A percentile compares a stretch with the other conserved stretches of the same genome.
Conservation (phyloP, 2,797 vertebrate genomes). For the Leptoclinus maculatus region DNA sequence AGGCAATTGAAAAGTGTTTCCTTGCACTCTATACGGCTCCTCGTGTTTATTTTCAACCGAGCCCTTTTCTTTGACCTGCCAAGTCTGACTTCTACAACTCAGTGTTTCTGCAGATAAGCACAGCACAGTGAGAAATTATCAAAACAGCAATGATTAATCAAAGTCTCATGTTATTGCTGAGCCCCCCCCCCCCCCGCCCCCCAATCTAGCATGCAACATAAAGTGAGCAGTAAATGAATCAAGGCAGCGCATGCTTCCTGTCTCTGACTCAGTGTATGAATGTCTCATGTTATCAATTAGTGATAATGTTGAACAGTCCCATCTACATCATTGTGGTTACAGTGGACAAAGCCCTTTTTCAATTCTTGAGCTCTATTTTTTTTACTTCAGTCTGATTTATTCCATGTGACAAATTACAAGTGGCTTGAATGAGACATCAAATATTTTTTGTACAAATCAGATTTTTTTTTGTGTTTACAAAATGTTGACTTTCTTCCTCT, state of each 20-base stretch:
- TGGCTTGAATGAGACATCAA: conserved; percentile 2
- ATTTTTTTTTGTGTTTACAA: conserved; percentile 15
- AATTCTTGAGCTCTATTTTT: background rate
- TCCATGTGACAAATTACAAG: conserved; percentile 4
- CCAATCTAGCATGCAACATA: background rate
- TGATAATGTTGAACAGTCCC: conserved; percentile 34
- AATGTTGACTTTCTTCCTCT: background rate
- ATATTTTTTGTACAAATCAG: conserved; percentile 15
- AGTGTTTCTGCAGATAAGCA: background rate
- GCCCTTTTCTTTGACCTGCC: background rate
- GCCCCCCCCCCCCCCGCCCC: background rate
- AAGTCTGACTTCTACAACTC: background rate
- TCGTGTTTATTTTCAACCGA: background rate
- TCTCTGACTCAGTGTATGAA: conserved; percentile 16
- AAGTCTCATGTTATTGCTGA: conserved; percentile 8
- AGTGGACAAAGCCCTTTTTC: background rate
- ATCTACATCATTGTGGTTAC: conserved; percentile 2
- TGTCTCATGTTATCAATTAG: conserved; percentile 54
- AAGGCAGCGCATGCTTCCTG: conserved; percentile 35
- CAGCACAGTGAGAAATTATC: background rate
- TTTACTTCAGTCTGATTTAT: conserved; percentile 11
- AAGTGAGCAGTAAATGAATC: conserved; percentile 43
- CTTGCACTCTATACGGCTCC: background rate
- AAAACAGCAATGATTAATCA: background rate
- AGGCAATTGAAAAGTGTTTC: background rate